Evolutionary conservation across 2,797 vertebrate genomes (phyloP), one percentile per base, ranked within the genome.

Genomic region (Fundulus diaphanus): DNA sequence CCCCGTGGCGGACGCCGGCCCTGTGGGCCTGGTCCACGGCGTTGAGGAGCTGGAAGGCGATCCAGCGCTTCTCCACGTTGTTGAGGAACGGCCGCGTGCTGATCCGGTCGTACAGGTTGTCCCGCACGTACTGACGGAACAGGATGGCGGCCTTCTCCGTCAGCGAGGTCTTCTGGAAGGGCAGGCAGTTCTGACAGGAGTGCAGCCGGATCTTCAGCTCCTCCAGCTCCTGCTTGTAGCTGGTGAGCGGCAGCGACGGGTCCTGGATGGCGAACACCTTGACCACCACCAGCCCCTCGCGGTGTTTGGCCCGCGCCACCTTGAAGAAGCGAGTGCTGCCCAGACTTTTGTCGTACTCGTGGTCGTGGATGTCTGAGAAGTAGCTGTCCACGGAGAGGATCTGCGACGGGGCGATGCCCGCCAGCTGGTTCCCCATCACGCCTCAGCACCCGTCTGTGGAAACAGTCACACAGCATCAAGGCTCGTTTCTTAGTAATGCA

Each of bases 251-350:
- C 66, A 99, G 90, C 0, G 97, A 98, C 0, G 98, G 98, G 76
- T 99, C 97, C 91, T 99, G 98, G 87, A 99, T 99, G 61, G 98
- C 98, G 22, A 99, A 99, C 22, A 99, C 98, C 83, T 99, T 99
- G 81, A 99, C 97, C 31, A 99, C 97, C 79, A 98, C 97, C 81
- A 98, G 90, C 6, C 98, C 98, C 90, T 99, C 98, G 0, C 96
- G 92, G 89, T 99, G 98, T 84, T 98, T 98, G 16, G 97, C 97
- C 3, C 98, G 94, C 11, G 98, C 98, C 73, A 99, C 98, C 90
- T 99, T 99, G 90, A 99, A 99, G 92, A 99, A 99, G 5, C 98
- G 96, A 0, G 97, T 99, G 87, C 98, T 99, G 63, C 98, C 98
- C 85, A 99, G 93, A 82, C 98, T 99, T 90, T 97, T 98, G 81